phyloP scores from a whole-genome alignment of 1,140 invertebrate genomes.

The Phthorimaea operculella region DNA sequence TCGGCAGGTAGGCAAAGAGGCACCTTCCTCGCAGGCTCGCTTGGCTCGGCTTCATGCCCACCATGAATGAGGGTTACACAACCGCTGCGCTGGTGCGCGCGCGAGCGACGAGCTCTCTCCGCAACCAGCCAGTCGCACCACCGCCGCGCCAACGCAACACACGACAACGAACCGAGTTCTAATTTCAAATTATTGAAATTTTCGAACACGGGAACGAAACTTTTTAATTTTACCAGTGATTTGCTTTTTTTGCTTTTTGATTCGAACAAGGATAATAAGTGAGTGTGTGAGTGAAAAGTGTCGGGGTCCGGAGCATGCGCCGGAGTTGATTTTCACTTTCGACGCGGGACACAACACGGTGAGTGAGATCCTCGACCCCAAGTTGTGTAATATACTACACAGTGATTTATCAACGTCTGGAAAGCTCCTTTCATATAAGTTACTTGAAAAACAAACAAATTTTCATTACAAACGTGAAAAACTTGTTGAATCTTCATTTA shows the following conservation, averaged over 20 bases:
- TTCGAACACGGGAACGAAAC: not conserved
- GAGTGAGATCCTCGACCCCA: not conserved
- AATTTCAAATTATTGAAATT: not conserved
- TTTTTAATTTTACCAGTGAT: constrained; percentile 17
- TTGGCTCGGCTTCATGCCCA: not conserved
- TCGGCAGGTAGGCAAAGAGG: not conserved
- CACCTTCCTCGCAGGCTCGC: not conserved
- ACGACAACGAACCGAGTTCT: not conserved
- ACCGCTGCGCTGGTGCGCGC: not conserved
- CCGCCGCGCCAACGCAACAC: not conserved
- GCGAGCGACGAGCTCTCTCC: not conserved
- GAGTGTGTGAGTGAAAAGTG: constrained; percentile 37
- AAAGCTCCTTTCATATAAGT: no score
- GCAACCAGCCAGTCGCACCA: not conserved
- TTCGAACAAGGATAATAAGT: constrained; percentile 16
- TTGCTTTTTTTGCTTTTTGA: constrained; percentile 6
- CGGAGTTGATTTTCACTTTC: constrained; percentile 49
- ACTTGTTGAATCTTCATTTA: no score
- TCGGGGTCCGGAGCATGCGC: constrained; percentile 33
- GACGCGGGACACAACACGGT: constrained; percentile 33
- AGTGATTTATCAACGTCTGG: no score
- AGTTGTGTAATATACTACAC: not conserved
- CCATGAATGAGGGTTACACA: not conserved
- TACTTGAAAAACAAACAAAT: no score
- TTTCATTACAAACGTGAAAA: no score